phyloP scores from a whole-genome alignment of 2,113 vertebrate species.

The Anoura caudifer region DNA sequence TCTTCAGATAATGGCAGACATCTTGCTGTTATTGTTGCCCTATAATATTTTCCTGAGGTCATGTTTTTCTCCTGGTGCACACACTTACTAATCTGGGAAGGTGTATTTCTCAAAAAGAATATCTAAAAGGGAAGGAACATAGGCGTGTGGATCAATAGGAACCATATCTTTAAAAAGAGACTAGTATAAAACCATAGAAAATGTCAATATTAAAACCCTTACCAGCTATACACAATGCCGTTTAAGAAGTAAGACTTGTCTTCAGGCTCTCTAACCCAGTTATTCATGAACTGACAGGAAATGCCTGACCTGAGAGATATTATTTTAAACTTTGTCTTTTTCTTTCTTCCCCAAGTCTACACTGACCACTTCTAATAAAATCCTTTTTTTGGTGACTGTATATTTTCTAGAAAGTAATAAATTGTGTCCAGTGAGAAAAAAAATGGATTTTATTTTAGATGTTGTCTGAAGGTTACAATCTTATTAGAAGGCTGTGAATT shows the following conservation, averaged over 20 bases:
- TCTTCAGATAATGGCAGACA: not conserved
- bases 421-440: slow-evolving; percentile 3
- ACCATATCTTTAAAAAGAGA: slow-evolving; percentile 48
- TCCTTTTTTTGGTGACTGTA: not conserved
- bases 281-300: slow-evolving; percentile 55
- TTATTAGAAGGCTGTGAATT: slow-evolving; percentile 44
- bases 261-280: not conserved
- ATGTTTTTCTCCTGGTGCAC: slow-evolving; percentile 27
- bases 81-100: slow-evolving; percentile 54
- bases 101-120: slow-evolving; percentile 47
- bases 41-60: slow-evolving; percentile 5
- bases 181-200: slow-evolving; percentile 50
- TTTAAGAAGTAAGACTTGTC: slow-evolving; percentile 44
- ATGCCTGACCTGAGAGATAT: not conserved
- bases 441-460: slow-evolving; percentile 49
- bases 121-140: slow-evolving; percentile 48
- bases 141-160: slow-evolving; percentile 43
- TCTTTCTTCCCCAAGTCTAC: not conserved
- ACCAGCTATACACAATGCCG: not conserved
- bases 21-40: not conserved
- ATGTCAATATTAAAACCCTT: slow-evolving; percentile 58
- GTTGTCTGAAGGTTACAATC: slow-evolving; percentile 36
- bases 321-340: slow-evolving; percentile 32
- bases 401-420: slow-evolving; percentile 29
- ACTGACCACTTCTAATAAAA: slow-evolving; percentile 31